Evolutionary conservation across 92 coral and sea anemone species (phyloP).

Genomic region (Actinernus sp.): DNA sequence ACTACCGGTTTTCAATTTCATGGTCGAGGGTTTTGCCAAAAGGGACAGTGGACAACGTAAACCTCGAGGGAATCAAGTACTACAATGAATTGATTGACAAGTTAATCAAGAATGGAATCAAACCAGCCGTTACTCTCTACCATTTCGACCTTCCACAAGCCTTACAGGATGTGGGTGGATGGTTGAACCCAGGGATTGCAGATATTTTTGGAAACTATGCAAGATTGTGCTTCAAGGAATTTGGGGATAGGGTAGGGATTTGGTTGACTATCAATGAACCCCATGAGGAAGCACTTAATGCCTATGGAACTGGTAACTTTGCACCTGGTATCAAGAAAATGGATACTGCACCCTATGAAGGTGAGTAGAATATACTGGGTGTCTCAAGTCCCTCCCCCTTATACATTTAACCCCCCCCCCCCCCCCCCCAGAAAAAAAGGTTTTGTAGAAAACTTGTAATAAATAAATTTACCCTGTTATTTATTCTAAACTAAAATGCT

Average conservation of each 20-base stretch:
- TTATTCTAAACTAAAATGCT: too few species aligned
- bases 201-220: conserved; percentile 76
- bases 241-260: conserved; percentile 84
- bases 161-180: conserved; percentile 86
- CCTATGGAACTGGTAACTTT: conserved; percentile 77
- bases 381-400: neutral
- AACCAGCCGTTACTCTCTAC: conserved; percentile 85
- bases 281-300: conserved; percentile 76
- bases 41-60: conserved; percentile 64
- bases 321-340: conserved; percentile 82
- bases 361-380: conserved; percentile 21
- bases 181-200: conserved; percentile 69
- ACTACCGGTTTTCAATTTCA: conserved; percentile 86
- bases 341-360: conserved; percentile 76
- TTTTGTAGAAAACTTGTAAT: too few species aligned
- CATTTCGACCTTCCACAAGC: conserved; percentile 95
- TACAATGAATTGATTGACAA: conserved; percentile 81
- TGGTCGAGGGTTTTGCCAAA: conserved; percentile 90
- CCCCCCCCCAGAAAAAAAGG: too few species aligned
- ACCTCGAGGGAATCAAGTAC: conserved; percentile 72
- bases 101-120: conserved; percentile 64
- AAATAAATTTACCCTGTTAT: too few species aligned
- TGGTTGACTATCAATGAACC: conserved; percentile 97
- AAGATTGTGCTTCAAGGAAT: conserved; percentile 74
- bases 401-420: neutral